These are phyloP conservation scores for Mus spicilegus DNA, from an alignment of 2,113 vertebrate genomes.

Conservation along the genomic window DNA sequence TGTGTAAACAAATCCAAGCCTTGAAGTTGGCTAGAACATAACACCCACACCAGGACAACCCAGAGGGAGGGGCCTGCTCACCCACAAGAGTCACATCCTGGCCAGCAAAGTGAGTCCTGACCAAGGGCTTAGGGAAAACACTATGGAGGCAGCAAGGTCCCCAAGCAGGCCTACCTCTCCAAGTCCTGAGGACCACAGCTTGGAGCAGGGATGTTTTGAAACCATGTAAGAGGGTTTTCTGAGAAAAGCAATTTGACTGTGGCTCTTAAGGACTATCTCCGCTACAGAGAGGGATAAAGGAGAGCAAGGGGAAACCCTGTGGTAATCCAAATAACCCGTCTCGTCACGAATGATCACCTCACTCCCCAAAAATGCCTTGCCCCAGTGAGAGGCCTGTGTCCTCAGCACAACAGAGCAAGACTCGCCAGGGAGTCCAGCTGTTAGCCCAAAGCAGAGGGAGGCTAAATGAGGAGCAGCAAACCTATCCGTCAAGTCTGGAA, in stretches of 20 bases:
- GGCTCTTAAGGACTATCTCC: background rate
- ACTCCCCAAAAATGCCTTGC: background rate
- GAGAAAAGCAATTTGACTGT: constrained; percentile 17
- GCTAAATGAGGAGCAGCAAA: background rate
- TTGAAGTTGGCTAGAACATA: constrained; percentile 35
- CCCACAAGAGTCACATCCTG: constrained; percentile 22
- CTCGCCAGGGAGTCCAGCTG: background rate
- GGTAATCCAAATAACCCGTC: constrained; percentile 1
- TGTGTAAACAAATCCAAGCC: constrained; percentile 1
- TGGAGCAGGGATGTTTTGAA: background rate
- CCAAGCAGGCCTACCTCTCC: background rate
- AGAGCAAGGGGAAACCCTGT: background rate
- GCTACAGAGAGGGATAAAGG: background rate
- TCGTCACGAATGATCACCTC: constrained; percentile 45
- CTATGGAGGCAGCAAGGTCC: background rate
- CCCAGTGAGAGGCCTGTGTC: background rate
- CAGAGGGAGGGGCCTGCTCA: background rate
- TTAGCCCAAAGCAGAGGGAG: background rate
- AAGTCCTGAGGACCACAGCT: background rate
- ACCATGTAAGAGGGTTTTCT: background rate
- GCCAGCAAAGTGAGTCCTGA: constrained; percentile 28
- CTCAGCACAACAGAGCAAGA: background rate
- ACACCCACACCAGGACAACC: constrained; percentile 21
- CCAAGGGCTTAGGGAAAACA: background rate
- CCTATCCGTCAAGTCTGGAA: background rate